phyloP scores from a whole-genome alignment of 2,888 invertebrate species.

The Seira sanloemensis region DNA sequence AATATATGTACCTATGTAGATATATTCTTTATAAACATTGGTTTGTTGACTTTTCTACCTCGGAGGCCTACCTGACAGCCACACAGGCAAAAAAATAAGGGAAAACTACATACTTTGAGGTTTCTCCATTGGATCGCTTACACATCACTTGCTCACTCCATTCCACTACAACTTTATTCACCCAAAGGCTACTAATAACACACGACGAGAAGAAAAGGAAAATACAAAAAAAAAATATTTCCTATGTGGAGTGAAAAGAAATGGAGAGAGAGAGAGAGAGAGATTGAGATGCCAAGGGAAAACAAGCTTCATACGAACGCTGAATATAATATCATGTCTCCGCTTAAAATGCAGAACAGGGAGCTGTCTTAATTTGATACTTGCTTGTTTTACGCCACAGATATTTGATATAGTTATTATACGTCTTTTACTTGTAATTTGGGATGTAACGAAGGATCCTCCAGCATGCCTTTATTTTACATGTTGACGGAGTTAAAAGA shows the following conservation, averaged over 20 bases:
- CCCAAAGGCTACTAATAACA: slow-evolving; percentile 45
- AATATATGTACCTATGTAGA: too few species aligned
- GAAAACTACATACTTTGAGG: background rate
- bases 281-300: background rate
- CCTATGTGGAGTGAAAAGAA: background rate
- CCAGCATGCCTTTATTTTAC: too few species aligned
- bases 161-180: slow-evolving; percentile 38
- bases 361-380: slow-evolving; percentile 34
- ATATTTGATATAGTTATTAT: slow-evolving; percentile 39
- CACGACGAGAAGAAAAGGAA: slow-evolving; percentile 22
- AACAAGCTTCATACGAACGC: background rate
- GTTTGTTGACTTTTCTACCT: slow-evolving; percentile 62
- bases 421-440: too few species aligned
- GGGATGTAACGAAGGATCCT: too few species aligned
- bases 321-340: background rate
- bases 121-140: slow-evolving; percentile 22
- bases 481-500: too few species aligned
- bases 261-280: background rate
- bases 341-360: slow-evolving; percentile 23
- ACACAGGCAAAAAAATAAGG: slow-evolving; percentile 30
- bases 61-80: slow-evolving; percentile 55
- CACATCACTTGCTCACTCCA: slow-evolving; percentile 37
- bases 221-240: background rate
- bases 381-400: background rate
- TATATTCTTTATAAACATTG: too few species aligned